Conservation (phyloP, 64 coral and sea anemone species). For the Cladopsammia gracilis region DNA sequence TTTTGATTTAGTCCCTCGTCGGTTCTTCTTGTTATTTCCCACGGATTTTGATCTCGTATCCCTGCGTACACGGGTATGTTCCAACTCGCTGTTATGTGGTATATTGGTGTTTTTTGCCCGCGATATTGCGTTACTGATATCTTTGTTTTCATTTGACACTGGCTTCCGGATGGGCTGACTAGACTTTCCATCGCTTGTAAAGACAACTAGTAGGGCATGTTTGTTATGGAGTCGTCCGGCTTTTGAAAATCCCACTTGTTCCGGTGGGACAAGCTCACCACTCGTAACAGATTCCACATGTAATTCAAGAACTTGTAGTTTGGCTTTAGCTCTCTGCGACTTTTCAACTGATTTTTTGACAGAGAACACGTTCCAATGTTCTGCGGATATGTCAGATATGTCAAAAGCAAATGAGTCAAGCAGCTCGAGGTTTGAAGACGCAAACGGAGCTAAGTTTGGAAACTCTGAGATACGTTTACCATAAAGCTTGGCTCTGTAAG, state of each 20-base stretch:
- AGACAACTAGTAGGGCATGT: constrained; percentile 87
- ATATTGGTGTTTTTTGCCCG: neutral
- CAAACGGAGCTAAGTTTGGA: constrained; percentile 46
- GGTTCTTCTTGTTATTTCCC: neutral
- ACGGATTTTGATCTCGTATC: constrained; percentile 9
- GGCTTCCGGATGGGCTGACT: constrained; percentile 49
- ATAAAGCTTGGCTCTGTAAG: constrained; percentile 87
- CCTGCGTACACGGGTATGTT: constrained; percentile 28
- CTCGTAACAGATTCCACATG: constrained; percentile 83
- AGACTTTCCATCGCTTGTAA: constrained; percentile 76
- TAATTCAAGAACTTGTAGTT: constrained; percentile 67
- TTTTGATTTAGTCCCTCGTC: constrained; percentile 63
- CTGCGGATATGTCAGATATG: constrained; percentile 65
- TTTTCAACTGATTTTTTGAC: constrained; percentile 76
- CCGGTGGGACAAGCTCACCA: constrained; percentile 67
- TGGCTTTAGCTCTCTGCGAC: constrained; percentile 67
- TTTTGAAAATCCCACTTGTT: constrained; percentile 88
- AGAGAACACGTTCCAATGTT: constrained; percentile 91
- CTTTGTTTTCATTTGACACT: constrained; percentile 57
- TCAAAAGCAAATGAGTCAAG: constrained; percentile 91
- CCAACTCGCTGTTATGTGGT: neutral
- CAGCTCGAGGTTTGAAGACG: constrained; percentile 6
- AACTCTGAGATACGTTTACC: constrained; percentile 39
- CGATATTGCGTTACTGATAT: constrained; percentile 75
- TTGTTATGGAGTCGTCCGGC: constrained; percentile 75